Evolutionary conservation across 2,888 invertebrate species (phyloP).

Genomic region (Leucania comma): DNA sequence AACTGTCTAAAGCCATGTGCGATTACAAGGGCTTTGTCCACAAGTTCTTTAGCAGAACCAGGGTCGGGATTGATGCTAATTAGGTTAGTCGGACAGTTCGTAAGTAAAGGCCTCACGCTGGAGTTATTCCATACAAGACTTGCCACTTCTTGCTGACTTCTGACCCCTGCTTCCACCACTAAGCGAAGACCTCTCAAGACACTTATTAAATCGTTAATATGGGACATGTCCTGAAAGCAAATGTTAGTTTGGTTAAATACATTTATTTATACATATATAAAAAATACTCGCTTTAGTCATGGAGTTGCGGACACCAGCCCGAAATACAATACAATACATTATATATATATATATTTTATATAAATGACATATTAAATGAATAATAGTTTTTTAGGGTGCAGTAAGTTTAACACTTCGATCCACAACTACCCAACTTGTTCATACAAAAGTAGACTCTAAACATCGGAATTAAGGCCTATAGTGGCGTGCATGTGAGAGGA

Average conservation of each 20-base stretch:
- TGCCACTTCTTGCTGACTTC: constrained; percentile 92
- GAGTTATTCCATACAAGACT: constrained; percentile 93
- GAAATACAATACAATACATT: no score
- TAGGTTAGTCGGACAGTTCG: constrained; percentile 80
- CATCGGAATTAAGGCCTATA: no score
- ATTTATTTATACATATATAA: no score
- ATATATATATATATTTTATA: neutral
- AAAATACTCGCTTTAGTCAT: no score
- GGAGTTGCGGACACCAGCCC: no score
- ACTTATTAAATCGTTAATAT: constrained; percentile 92
- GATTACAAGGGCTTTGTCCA: constrained; percentile 93
- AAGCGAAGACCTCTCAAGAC: constrained; percentile 93
- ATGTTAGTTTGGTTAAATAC: constrained; percentile 70
- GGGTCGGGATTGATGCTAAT: constrained; percentile 75
- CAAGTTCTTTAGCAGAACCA: constrained; percentile 81
- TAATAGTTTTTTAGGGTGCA: constrained; percentile 5
- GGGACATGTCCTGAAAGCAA: constrained; percentile 88
- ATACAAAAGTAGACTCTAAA: no score
- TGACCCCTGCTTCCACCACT: constrained; percentile 92
- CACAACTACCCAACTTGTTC: no score
- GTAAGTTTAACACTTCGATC: no score
- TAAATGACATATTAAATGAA: constrained; percentile 16
- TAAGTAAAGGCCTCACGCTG: constrained; percentile 89
- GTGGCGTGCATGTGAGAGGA: no score
- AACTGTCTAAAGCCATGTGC: constrained; percentile 93